Conservation (phyloP, 1,140 invertebrate genomes). For the Archegozetes longisetosus region DNA sequence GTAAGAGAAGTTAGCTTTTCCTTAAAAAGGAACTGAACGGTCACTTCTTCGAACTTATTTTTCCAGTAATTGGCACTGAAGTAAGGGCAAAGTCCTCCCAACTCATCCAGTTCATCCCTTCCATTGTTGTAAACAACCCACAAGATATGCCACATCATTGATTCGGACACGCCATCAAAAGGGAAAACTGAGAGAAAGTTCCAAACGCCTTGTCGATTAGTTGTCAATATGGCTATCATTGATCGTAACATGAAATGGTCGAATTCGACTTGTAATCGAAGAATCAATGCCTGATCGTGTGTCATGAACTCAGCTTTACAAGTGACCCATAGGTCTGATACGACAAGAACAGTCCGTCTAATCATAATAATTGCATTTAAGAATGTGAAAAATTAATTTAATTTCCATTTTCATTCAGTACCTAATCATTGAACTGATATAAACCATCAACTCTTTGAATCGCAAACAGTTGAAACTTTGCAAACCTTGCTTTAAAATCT, state of each 20-base stretch:
- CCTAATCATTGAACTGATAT: slow-evolving; percentile 13
- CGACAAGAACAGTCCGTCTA: slow-evolving; percentile 7
- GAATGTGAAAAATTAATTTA: neutral
- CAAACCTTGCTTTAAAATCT: slow-evolving; percentile 14
- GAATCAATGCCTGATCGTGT: slow-evolving; percentile 14
- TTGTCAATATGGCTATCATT: slow-evolving; percentile 14
- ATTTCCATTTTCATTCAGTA: neutral
- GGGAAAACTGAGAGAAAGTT: slow-evolving; percentile 14
- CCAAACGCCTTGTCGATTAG: slow-evolving; percentile 17
- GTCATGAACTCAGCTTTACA: slow-evolving; percentile 13
- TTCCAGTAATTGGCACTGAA: slow-evolving; percentile 17
- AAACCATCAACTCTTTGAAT: slow-evolving; percentile 15
- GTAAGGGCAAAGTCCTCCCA: slow-evolving; percentile 14
- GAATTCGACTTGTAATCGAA: slow-evolving; percentile 20
- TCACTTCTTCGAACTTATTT: slow-evolving; percentile 13
- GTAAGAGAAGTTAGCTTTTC: slow-evolving; percentile 14
- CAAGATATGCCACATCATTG: slow-evolving; percentile 20
- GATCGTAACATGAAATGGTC: slow-evolving; percentile 19
- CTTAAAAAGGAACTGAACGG: slow-evolving; percentile 13
- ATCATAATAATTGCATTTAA: neutral
- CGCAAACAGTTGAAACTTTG: slow-evolving; percentile 18
- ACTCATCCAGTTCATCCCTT: slow-evolving; percentile 9
- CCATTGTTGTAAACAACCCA: slow-evolving; percentile 20
- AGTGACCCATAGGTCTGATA: slow-evolving; percentile 14
- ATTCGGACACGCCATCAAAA: slow-evolving; percentile 16